Evolutionary conservation across 30 jellyfish, hydroid and myxozoan genomes (phyloP), one percentile per base, ranked within the genome.

Genomic region (Turritopsis rubra): DNA sequence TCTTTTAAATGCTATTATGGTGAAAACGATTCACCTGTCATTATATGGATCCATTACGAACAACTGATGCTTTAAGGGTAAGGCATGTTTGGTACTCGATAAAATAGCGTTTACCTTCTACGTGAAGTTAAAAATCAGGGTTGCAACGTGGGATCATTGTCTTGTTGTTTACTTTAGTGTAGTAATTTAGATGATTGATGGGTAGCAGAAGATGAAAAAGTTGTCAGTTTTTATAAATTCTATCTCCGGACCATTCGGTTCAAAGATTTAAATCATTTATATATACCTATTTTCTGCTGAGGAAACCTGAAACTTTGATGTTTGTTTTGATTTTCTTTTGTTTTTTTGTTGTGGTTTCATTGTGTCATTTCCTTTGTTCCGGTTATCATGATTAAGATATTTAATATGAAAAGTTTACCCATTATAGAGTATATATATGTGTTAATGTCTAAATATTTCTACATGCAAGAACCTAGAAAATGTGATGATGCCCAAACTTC

Each of bases 51-150:
- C 78, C 87, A 53, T 27, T 80, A 52, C 66, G 81, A 54, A 79
- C 79, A 53, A 23, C 87, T 52, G 87, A 80, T 53, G 81, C 87
- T 17, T 80, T 80, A 80, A 79, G 78, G 87, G 87, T 80, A 80
- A 80, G 87, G 65, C 72, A 1, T 66, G 29, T 66, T 66, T n/a
- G 8, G 8, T 66, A n/a, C 28, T 66, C 17, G 76, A n/a, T 66
- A 41, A 41, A 41, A 41, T 41, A 13, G 60, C 5, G 60, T 41
- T 41, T 13, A 41, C 60, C 60, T 41, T 41, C 9, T 41, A 13
- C 13, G 60, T 41, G 60, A 41, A 3, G 60, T 41, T 41, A 41
- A 41, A 41, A 41, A 41, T 3, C 60, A 41, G 60, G 60, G 60
- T 41, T 41, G 13, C 60, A 41, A 5, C 60, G 13, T 41, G 60